A percentile compares a stretch with the other conserved stretches of the same genome.
Conservation (phyloP, 2,113 vertebrate genomes). For the Odocoileus hemionus region DNA sequence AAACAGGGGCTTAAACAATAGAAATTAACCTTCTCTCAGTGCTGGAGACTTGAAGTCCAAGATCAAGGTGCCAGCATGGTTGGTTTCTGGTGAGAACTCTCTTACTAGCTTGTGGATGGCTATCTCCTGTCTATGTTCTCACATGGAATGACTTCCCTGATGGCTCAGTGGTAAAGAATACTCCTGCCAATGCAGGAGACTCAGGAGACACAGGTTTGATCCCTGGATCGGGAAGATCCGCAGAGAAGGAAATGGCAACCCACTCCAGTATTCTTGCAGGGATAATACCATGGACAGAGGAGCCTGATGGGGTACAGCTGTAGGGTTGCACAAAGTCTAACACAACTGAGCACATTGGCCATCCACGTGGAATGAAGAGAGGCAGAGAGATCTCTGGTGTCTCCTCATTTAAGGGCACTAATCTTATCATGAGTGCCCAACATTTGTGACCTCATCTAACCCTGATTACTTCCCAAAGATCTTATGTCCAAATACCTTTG, state of each 20-base stretch:
- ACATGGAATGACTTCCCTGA: neutral
- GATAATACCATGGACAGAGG: neutral
- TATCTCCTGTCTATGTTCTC: neutral
- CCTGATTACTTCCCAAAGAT: neutral
- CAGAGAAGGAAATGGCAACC: neutral
- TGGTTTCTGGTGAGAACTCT: neutral
- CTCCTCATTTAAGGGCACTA: neutral
- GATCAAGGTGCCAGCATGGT: too few relatives aligned
- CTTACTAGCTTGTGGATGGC: neutral
- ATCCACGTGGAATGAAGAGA: neutral
- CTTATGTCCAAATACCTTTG: neutral
- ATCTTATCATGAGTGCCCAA: neutral
- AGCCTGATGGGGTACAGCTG: neutral
- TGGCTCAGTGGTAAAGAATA: neutral
- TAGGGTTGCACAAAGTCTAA: neutral
- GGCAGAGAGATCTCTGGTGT: neutral
- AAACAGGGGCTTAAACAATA: neutral
- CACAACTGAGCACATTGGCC: neutral
- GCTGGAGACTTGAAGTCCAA: neutral
- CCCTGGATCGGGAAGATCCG: rapidly evolving
- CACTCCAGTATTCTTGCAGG: neutral
- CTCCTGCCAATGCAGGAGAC: neutral
- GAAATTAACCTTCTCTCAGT: neutral
- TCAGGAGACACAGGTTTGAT: neutral
- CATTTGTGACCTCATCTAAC: neutral